These are phyloP conservation scores for Crax fasciolata DNA, from an alignment of 2,797 vertebrate species.

Conservation along the genomic window DNA sequence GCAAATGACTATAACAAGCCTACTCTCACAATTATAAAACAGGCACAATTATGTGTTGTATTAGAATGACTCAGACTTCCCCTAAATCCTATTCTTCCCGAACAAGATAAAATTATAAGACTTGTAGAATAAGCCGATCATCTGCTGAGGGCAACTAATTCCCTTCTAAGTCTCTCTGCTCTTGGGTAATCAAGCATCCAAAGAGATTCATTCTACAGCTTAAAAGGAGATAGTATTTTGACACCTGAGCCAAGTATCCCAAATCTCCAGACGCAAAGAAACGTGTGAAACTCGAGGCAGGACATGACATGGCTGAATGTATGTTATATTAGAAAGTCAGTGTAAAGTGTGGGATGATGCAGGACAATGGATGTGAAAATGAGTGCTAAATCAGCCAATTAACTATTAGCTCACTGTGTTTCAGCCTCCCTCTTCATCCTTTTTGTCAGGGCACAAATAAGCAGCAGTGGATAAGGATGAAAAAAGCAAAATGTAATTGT, in stretches of 20 bases:
- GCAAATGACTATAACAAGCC: conserved; percentile 34
- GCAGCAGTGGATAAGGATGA: background rate
- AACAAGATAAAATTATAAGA: conserved; percentile 60
- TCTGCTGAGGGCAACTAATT: conserved; percentile 43
- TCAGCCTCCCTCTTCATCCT: background rate
- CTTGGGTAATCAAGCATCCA: conserved; percentile 47
- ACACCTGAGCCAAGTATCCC: background rate
- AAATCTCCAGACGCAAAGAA: background rate
- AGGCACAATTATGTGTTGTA: background rate
- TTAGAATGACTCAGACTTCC: conserved; percentile 30
- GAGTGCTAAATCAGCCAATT: background rate
- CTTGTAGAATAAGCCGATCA: background rate
- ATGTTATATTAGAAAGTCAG: background rate
- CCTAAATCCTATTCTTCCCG: conserved; percentile 47
- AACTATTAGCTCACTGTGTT: background rate
- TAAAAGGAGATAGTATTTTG: conserved; percentile 31
- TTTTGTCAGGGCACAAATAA: background rate
- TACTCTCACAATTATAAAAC: conserved; percentile 23
- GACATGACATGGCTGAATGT: background rate
- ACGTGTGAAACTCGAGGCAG: background rate
- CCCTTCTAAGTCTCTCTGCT: conserved; percentile 17
- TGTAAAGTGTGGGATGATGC: background rate
- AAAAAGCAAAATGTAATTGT: background rate
- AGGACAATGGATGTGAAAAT: background rate
- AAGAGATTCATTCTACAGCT: conserved; percentile 18